Base-by-base conservation (phyloP, 2,797 vertebrate species). In the Xyrichtys novacula region DNA sequence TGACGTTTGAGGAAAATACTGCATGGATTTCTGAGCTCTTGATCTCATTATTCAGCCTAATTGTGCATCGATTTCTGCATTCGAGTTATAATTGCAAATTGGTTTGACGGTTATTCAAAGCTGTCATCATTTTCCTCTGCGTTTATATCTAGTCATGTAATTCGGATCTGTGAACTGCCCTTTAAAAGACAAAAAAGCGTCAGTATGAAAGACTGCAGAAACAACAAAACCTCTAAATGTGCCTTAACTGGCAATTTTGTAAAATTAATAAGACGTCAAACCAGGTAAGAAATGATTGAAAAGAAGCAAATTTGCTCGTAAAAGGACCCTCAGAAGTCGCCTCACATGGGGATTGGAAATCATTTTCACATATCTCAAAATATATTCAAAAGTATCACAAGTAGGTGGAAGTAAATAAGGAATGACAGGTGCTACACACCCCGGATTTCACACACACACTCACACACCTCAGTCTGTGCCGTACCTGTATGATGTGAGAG, bases 21-120 rank as follows among this genome's bases (percentile, higher is more conserved):
- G 32, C n/a, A 23, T 16, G 67, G 28, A 34, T 42, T 38, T 12
- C 3, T 2, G 1, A 1, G 20, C 19, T 67, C 3, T 32, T 65
- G 14, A 32, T 14, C 28, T 38, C 31, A 12, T 46, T 47, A 28
- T 10, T 22, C 38, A 42, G 8, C 25, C 38, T 54, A 46, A 65
- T 58, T 68, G 26, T 34, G 17, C 36, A 44, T 29, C 0, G 14
- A 39, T 38, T 42, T 43, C 19, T 47, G 11, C 28, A 15, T 10
- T 20, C 25, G 43, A 22, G 44, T 23, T 6, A 5, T 46, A 52
- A 66, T 47, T 63, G 49, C 31, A 29, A 26, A 54, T 11, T 10
- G 17, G 34, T 42, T 28, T 60, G 53, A 69, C 29, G 50, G 49
- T 57, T 46, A 55, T 39, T 71, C 34, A 44, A 9, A 61, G 50